These are phyloP conservation scores for Ammodytes marinus DNA, from an alignment of 2,113 vertebrate genomes.

Conservation along the genomic window DNA sequence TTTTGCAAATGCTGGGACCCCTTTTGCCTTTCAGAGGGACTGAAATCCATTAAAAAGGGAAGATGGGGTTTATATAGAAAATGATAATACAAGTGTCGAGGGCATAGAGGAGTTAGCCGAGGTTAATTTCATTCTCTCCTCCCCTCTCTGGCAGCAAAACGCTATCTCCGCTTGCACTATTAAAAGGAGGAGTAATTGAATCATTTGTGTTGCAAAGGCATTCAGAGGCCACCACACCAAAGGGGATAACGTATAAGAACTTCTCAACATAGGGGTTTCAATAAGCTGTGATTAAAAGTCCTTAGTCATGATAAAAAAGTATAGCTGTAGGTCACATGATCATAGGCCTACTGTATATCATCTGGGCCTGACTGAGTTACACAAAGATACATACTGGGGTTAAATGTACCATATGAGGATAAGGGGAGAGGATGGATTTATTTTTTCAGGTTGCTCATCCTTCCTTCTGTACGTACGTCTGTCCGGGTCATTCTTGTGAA, in stretches of 20 bases:
- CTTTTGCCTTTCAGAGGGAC: constrained; percentile 26
- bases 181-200: constrained; percentile 80
- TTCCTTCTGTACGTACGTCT: too few species aligned
- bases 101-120: constrained; percentile 59
- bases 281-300: constrained; percentile 21
- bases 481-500: too few species aligned
- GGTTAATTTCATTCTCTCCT: constrained; percentile 78
- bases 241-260: constrained; percentile 28
- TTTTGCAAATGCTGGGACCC: constrained; percentile 29
- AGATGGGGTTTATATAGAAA: constrained; percentile 76
- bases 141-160: constrained; percentile 59
- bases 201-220: constrained; percentile 73
- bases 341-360: neutral
- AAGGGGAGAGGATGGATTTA: too few species aligned
- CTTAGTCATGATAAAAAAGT: neutral
- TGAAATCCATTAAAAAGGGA: constrained; percentile 62
- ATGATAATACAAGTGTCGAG: constrained; percentile 72
- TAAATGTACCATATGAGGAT: neutral
- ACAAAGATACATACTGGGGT: neutral
- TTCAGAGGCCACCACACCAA: constrained; percentile 71
- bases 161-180: constrained; percentile 76
- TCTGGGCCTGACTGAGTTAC: neutral
- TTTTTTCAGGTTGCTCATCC: too few species aligned
- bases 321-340: neutral
- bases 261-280: constrained; percentile 31